phyloP scores from a whole-genome alignment of 2,113 vertebrate species.

The Anseranas semipalmata region DNA sequence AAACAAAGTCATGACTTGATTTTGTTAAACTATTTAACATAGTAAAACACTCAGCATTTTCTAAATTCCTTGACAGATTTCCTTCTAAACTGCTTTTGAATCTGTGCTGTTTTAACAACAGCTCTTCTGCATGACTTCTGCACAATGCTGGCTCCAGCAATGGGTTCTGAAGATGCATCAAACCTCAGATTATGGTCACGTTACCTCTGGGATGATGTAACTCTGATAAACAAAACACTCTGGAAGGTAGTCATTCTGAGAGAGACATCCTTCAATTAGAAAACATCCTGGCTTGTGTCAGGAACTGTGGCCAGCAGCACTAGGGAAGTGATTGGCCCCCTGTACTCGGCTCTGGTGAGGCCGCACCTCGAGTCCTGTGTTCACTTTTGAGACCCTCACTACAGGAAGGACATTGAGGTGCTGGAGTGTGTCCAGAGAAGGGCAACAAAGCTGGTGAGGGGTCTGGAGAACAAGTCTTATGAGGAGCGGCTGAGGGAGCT shows the following conservation, averaged over 20 bases:
- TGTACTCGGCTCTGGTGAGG: no score
- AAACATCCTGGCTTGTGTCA: no score
- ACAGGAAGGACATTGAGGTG: no score
- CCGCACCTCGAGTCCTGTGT: no score
- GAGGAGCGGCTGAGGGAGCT: no score
- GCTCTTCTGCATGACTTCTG: neutral
- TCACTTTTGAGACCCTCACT: no score
- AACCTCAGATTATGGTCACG: neutral
- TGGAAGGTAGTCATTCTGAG: neutral
- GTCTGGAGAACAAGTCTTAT: no score
- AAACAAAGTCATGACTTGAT: neutral
- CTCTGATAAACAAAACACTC: neutral
- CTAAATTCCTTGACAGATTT: neutral
- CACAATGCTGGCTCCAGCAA: neutral
- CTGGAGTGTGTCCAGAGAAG: no score
- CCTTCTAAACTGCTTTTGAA: neutral
- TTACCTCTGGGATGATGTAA: neutral
- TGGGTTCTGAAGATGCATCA: neutral
- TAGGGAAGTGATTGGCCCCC: no score
- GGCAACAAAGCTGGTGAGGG: no score
- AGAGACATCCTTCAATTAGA: neutral
- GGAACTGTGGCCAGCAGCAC: no score
- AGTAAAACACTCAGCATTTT: neutral
- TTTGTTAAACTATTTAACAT: neutral
- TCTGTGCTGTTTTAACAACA: neutral